These are phyloP conservation scores for Emmelina monodactyla DNA, from an alignment of 2,888 invertebrate species.

Conservation along the genomic window DNA sequence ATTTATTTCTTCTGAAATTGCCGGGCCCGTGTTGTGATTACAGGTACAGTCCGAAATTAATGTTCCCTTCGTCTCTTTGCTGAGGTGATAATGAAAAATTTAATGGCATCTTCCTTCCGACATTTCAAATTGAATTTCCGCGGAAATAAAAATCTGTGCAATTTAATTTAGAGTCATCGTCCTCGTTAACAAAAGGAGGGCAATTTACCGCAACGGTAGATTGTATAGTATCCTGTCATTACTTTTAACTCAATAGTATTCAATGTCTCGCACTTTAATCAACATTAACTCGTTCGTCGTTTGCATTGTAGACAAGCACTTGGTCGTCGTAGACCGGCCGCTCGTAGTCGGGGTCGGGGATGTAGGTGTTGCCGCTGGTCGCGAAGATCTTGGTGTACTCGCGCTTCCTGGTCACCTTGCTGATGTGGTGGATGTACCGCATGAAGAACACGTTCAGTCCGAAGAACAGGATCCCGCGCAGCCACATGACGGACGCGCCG, in stretches of 20 bases:
- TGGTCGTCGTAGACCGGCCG: constrained; percentile 15
- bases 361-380: constrained; percentile 20
- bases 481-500: constrained; percentile 31
- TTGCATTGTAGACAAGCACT: too few relatives aligned
- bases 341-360: constrained; percentile 28
- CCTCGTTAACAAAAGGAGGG: too few relatives aligned
- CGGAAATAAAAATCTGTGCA: too few relatives aligned
- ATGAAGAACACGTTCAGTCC: constrained; percentile 32
- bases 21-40: constrained; percentile 34
- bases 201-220: too few relatives aligned
- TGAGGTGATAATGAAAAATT: constrained; percentile 46
- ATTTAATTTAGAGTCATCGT: too few relatives aligned
- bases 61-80: constrained; percentile 24
- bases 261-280: too few relatives aligned
- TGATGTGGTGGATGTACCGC: constrained; percentile 21
- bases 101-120: constrained; percentile 29
- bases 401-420: constrained; percentile 23
- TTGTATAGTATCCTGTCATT: too few relatives aligned
- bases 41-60: constrained; percentile 42
- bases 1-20: constrained; percentile 29
- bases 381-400: constrained; percentile 23
- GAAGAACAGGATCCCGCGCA: constrained; percentile 32
- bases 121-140: constrained; percentile 38
- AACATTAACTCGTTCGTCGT: too few relatives aligned
- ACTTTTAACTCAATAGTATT: too few relatives aligned